Evolutionary conservation across 2,888 invertebrate genomes (phyloP), one percentile per base, ranked within the genome.

Genomic region (Syrista parreyssii): DNA sequence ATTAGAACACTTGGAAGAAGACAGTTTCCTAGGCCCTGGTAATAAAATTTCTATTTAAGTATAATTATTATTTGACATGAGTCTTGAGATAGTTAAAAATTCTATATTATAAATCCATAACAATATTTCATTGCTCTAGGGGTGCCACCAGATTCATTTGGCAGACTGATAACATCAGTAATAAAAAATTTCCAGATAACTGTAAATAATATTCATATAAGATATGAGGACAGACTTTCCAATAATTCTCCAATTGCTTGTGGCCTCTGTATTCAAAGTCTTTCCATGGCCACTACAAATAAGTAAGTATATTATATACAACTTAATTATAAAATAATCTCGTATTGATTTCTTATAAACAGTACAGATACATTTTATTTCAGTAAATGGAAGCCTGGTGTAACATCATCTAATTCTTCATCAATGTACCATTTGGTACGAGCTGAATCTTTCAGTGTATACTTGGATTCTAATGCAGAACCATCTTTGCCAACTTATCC

Each of bases 231-330:
- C 88, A 93, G 93, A 11, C 93, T 95, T 82, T 94, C 95, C 82
- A 94, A 94, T 74, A 93, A 93, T 71, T 94, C 94, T 80, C 94
- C 96, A 6, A 92, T 96, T 84, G 95, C 96, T 0, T 95, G 95
- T 88, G 97, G 97, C 2, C 87, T 97, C 40, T 96, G 96, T 89
- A 92, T 97, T 79, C 96, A 96, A 86, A 95, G 94, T 83, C 92
- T 97, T 82, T 95, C 96, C 0, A 95, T 96, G 82, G 96, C 96
- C 90, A 96, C 96, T 11, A 97, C 97, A 3, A 96, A 96, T 87
- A 95, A 94, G 96, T 95, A 88, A 92, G 80, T 81, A 75, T 55
- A 55, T 55, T 15, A 23, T 55, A 23, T 9, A 15, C 23, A 55
- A 23, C 23, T 55, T 23, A 23, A 15, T 78, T 30, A 71, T 15